Conservation (phyloP, 2,797 vertebrate genomes). For the Florisuga fusca region DNA sequence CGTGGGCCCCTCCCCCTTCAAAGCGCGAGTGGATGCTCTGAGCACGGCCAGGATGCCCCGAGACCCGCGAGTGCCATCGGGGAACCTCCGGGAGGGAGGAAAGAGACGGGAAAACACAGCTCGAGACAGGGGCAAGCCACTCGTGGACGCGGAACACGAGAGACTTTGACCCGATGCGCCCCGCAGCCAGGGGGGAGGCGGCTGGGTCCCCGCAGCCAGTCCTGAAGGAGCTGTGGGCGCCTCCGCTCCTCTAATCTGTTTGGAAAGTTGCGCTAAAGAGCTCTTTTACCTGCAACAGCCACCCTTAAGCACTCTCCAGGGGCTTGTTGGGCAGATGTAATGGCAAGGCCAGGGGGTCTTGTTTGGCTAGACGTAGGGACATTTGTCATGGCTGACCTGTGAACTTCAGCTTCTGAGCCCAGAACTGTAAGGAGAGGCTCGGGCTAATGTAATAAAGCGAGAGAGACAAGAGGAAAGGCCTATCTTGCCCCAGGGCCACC, state of each 20-base stretch:
- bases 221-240: not conserved
- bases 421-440: slow-evolving; percentile 72
- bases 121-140: not conserved
- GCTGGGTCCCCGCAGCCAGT: not conserved
- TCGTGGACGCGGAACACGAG: accelerated
- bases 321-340: slow-evolving; percentile 79
- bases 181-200: not conserved
- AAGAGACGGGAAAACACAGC: accelerated
- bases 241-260: not conserved
- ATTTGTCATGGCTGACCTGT: slow-evolving; percentile 85
- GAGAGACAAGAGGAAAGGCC: slow-evolving; percentile 79
- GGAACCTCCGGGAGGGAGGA: not conserved
- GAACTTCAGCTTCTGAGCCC: slow-evolving; percentile 80
- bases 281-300: slow-evolving; percentile 76
- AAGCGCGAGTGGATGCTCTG: not conserved
- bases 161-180: not conserved
- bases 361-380: slow-evolving; percentile 81
- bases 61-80: no score
- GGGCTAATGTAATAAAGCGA: slow-evolving; percentile 82
- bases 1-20: not conserved
- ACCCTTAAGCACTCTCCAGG: slow-evolving; percentile 78
- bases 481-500: slow-evolving; percentile 80
- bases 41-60: not conserved
- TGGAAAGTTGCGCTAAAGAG: slow-evolving; percentile 60
- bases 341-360: slow-evolving; percentile 78